Evolutionary conservation across 2,113 vertebrate species (phyloP).

Genomic region (Forbesichthys papilliferus): DNA sequence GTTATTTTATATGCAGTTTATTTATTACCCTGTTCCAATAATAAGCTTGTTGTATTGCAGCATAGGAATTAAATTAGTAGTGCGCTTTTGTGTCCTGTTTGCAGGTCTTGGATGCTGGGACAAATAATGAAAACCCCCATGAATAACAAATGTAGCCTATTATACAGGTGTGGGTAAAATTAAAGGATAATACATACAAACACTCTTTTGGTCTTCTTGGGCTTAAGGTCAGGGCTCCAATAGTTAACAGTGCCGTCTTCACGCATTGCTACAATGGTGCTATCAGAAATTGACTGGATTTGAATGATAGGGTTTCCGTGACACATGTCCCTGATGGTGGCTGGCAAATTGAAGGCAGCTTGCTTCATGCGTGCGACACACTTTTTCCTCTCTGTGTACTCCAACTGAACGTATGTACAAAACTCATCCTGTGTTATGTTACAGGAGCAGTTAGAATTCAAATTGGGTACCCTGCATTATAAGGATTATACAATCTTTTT

Average conservation of each 20-base stretch:
- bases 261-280: constrained; percentile 72
- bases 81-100: constrained; percentile 68
- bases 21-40: constrained; percentile 66
- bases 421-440: constrained; percentile 73
- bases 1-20: background rate
- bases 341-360: constrained; percentile 75
- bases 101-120: constrained; percentile 54
- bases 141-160: background rate
- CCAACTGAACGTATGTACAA: constrained; percentile 77
- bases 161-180: background rate
- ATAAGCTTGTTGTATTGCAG: constrained; percentile 75
- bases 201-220: constrained; percentile 76
- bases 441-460: background rate
- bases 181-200: constrained; percentile 76
- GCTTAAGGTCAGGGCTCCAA: constrained; percentile 80
- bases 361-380: constrained; percentile 56
- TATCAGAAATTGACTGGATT: constrained; percentile 66
- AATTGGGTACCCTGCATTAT: background rate
- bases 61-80: constrained; percentile 75
- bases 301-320: constrained; percentile 65
- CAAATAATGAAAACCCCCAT: background rate
- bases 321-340: constrained; percentile 45
- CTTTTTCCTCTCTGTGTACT: constrained; percentile 71
- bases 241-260: constrained; percentile 79
- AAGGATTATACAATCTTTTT: background rate